Percentiles rank a stretch among this genome's conserved stretches.
Conservation (phyloP, 37 sponge, comb jelly and placozoan genomes). For the Hexactinellida sp. region DNA sequence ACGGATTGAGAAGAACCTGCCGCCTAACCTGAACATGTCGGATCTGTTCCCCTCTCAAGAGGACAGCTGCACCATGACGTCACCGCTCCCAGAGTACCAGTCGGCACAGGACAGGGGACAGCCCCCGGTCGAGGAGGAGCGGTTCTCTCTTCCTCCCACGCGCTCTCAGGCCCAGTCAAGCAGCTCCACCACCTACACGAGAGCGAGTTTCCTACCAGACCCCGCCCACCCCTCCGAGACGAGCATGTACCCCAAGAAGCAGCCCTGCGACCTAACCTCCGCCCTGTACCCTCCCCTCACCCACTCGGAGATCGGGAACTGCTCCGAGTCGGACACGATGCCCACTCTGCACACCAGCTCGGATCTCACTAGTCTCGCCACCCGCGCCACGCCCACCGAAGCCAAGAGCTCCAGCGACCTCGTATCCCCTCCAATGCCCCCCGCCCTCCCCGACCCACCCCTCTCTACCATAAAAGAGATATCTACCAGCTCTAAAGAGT, state of each 20-base stretch:
- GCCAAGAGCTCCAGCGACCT: neutral
- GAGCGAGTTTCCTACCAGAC: neutral
- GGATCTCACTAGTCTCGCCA: neutral
- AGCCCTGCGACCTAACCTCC: neutral
- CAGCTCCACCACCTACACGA: neutral
- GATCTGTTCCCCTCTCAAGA: neutral
- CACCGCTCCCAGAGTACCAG: neutral
- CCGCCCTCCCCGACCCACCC: neutral
- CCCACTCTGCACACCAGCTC: neutral
- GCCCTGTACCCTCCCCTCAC: neutral
- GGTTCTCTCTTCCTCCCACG: neutral
- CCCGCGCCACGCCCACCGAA: neutral
- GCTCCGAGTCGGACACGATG: neutral
- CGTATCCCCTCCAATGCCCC: neutral
- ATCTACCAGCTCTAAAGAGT: neutral
- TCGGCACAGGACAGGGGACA: neutral
- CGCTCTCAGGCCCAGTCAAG: neutral
- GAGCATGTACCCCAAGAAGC: neutral
- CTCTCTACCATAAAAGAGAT: constrained; percentile 2
- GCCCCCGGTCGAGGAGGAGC: neutral
- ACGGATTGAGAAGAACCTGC: neutral
- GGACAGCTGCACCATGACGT: neutral
- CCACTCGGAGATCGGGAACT: neutral
- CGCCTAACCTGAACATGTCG: neutral
- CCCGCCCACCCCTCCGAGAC: neutral